Conservation (phyloP, 1,140 invertebrate genomes). For the Ridgeia piscesae region DNA sequence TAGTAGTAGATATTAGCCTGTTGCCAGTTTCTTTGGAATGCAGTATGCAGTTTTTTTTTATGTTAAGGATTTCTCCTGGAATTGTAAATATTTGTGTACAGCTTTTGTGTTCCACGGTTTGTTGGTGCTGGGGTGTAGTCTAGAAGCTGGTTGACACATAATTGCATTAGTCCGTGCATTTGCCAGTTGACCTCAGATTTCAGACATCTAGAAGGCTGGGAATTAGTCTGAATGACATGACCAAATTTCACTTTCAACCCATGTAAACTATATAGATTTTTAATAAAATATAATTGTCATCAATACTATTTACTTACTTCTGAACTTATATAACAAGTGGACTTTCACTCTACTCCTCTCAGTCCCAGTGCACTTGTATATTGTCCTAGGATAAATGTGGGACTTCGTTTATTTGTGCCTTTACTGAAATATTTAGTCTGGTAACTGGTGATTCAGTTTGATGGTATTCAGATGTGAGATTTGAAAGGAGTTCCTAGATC, state of each 20-base stretch:
- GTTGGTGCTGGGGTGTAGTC: not conserved
- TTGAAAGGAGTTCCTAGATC: not conserved
- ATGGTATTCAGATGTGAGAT: not conserved
- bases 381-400: not conserved
- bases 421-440: constrained; percentile 6
- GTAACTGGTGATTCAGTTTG: not conserved
- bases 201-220: not conserved
- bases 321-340: too few species aligned
- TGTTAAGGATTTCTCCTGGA: not conserved
- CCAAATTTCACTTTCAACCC: too few species aligned
- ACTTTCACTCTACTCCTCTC: too few species aligned
- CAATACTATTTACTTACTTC: too few species aligned
- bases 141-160: not conserved
- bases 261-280: too few species aligned
- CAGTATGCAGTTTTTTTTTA: not conserved
- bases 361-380: not conserved
- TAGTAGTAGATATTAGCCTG: not conserved
- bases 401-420: not conserved
- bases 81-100: not conserved
- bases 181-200: not conserved
- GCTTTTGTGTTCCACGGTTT: not conserved
- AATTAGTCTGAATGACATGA: too few species aligned
- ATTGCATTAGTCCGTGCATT: not conserved
- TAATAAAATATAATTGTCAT: too few species aligned
- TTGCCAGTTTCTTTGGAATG: not conserved